Base-by-base conservation (phyloP, 2,888 invertebrate species). In the Oligia fasciuncula region DNA sequence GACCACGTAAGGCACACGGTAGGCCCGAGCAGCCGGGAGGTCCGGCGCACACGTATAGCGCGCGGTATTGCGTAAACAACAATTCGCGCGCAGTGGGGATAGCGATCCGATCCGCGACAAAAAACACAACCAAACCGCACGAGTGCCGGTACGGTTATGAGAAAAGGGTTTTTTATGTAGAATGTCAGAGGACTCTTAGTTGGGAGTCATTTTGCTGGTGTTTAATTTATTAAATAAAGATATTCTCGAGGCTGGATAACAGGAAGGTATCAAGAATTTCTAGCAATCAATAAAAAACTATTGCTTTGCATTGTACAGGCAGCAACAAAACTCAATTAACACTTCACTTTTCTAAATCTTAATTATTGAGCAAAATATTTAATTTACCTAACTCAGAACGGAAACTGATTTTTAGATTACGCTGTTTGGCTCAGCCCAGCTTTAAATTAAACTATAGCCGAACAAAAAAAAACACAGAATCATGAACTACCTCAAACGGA, bases 371-470 rank as follows among this genome's bases (percentile, higher is more conserved):
- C 40, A 40, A 40, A 40, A 40, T 40, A 40, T 40, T 40, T 40
- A 40, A 40, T 40, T 40, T 40, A 29, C 29, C 29, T 29, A 40
- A 40, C 40, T 40, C 40, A 40, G 40, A 40, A 40, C 40, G 40
- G 40, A 40, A 40, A 40, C 4, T 4, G 40, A 0, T 40, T 40
- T 40, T 40, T 2, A n/a, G n/a, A n/a, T n/a, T n/a, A 67, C 74
- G 72, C 66, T 85, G 76, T 84, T 85, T 88, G 81, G 80, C 69
- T 78, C 74, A 76, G 68, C 66, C 72, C 73, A 67, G 77, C 73
- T 84, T 81, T 83, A 89, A 88, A 88, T 89, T 89, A 84, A 89
- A 83, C 85, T 73, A 72, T 74, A 77, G 80, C n/a, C n/a, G 74
- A 79, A 79, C 54, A 87, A 87, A 89, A 88, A 43, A 49, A 89